Conservation (phyloP, 2,888 invertebrate genomes). For the Ectemnius continuus region DNA sequence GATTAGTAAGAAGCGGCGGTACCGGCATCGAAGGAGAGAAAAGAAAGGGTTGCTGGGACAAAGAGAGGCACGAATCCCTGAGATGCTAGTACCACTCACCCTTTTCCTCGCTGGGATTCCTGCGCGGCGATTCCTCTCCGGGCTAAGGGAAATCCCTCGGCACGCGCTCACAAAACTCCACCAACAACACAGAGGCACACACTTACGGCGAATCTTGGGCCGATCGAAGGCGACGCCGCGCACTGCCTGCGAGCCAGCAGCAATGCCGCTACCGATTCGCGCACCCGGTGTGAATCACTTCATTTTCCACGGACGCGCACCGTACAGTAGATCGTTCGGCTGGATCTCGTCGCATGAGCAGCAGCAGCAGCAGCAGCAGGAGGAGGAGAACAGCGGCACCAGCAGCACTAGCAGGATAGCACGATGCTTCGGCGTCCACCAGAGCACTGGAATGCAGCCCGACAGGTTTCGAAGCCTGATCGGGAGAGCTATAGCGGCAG, state of each 20-base stretch:
- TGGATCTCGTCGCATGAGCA: slow-evolving; percentile 37
- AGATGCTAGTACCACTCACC: slow-evolving; percentile 56
- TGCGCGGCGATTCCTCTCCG: slow-evolving; percentile 25
- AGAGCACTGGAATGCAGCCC: slow-evolving; percentile 77
- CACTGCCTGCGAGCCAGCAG: not conserved
- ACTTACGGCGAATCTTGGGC: not conserved
- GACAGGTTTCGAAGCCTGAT: slow-evolving; percentile 75
- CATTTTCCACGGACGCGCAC: slow-evolving; percentile 37
- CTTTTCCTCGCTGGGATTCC: slow-evolving; percentile 54
- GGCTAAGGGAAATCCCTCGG: too few species aligned
- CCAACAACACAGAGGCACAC: not conserved
- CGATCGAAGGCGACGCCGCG: not conserved
- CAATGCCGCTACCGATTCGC: slow-evolving; percentile 13
- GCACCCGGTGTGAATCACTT: slow-evolving; percentile 31
- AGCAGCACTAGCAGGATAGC: slow-evolving; percentile 24
- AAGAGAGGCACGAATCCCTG: not conserved
- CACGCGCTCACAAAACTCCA: too few species aligned
- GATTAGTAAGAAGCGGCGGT: too few species aligned
- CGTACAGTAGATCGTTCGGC: slow-evolving; percentile 12
- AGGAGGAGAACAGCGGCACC: slow-evolving; percentile 16
- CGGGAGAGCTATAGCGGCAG: slow-evolving; percentile 60
- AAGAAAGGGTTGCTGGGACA: not conserved
- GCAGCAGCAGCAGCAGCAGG: slow-evolving; percentile 25
- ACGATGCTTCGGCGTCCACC: slow-evolving; percentile 71
- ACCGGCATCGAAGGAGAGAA: too few species aligned